A percentile compares a stretch with the other conserved stretches of the same genome.
These are phyloP conservation scores for Panthera tigris DNA, from an alignment of 2,113 vertebrate genomes.

Conservation along the genomic window DNA sequence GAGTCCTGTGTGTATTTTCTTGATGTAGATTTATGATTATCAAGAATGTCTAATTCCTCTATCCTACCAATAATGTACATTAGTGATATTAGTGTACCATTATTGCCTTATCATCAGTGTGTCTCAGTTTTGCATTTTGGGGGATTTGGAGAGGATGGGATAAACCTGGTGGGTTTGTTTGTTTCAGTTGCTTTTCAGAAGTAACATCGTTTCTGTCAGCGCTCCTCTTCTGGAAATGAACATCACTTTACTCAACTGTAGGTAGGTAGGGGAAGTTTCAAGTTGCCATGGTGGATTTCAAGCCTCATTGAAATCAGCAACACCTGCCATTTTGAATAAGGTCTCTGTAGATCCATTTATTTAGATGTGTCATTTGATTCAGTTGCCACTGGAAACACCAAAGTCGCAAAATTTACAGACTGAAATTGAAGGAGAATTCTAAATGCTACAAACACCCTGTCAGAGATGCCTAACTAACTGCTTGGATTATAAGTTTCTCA, in stretches of 20 bases:
- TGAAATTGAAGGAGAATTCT: conserved; percentile 43
- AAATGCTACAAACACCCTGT: conserved; percentile 55
- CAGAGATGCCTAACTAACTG: background rate
- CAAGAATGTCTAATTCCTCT: conserved; percentile 19
- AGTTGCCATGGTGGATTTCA: conserved; percentile 20
- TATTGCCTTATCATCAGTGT: background rate
- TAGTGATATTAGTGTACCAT: background rate
- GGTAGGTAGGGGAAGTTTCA: accelerated
- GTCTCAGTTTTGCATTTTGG: background rate
- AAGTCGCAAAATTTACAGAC: background rate
- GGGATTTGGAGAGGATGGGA: background rate
- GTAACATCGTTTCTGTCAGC: background rate
- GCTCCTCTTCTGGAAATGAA: background rate
- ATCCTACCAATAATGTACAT: background rate
- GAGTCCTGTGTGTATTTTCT: background rate
- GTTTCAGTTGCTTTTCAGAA: background rate
- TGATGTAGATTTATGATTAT: background rate
- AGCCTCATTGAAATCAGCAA: conserved; percentile 56
- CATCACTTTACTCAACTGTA: background rate
- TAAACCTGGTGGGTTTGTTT: background rate
- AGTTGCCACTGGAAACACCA: conserved; percentile 48
- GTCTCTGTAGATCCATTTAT: conserved; percentile 18
- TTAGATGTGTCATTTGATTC: conserved; percentile 46
- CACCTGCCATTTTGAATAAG: conserved; percentile 49
- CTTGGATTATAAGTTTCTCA: conserved; percentile 37